A percentile compares a stretch with the other conserved stretches of the same genome.
These are phyloP conservation scores for Stegastes partitus DNA, from an alignment of 2,113 vertebrate genomes.

Conservation along the genomic window DNA sequence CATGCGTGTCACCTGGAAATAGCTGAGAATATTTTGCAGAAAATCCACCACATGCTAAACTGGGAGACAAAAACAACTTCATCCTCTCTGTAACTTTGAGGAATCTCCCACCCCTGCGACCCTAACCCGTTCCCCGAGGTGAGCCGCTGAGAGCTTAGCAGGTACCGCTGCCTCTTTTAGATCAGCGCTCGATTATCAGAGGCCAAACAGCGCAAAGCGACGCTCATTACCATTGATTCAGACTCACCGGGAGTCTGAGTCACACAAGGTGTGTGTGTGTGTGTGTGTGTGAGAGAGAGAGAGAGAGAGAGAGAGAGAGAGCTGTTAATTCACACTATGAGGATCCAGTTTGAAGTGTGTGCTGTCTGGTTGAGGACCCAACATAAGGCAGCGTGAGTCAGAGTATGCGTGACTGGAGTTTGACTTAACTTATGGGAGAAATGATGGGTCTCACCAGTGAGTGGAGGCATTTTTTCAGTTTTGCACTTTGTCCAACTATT, in stretches of 20 bases:
- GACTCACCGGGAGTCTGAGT: constrained; percentile 49
- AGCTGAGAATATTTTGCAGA: background rate
- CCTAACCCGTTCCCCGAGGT: constrained; percentile 5
- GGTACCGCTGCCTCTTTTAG: constrained; percentile 37
- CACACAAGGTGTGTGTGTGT: constrained; percentile 14
- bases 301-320: background rate
- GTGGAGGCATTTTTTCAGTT: constrained; percentile 25
- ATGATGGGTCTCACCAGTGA: constrained; percentile 7
- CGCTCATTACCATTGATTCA: constrained; percentile 69
- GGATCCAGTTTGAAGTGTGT: constrained; percentile 6
- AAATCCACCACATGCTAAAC: background rate
- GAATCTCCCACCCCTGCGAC: background rate
- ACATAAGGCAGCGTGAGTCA: constrained; percentile 2
- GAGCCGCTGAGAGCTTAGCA: constrained; percentile 27
- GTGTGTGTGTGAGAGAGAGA: background rate
- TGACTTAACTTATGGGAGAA: constrained; percentile 4
- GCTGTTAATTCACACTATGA: constrained; percentile 33
- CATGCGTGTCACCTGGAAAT: background rate
- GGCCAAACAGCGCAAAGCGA: constrained; percentile 56
- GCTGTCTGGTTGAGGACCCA: background rate
- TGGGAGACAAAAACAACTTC: background rate
- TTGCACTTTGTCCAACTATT: constrained; percentile 26
- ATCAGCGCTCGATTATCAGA: constrained; percentile 58
- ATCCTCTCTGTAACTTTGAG: no score
- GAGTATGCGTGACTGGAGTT: constrained; percentile 3